Evolutionary conservation across 2,888 invertebrate genomes (phyloP).

Genomic region (Gasteruption jaculator): DNA sequence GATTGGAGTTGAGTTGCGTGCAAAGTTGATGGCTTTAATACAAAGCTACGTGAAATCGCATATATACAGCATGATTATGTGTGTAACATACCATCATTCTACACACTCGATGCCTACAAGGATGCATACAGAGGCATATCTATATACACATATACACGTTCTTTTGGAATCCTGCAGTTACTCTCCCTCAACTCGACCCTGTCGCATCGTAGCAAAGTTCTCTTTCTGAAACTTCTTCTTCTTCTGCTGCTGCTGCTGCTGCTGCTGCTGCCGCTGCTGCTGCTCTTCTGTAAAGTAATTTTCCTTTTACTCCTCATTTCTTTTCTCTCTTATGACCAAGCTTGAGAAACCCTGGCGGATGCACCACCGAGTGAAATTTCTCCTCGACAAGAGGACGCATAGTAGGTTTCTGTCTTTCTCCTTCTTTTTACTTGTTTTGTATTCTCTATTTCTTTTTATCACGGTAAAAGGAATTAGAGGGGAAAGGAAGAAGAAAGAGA

Average conservation of each 20-base stretch:
- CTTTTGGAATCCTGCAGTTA: slow-evolving; percentile 30
- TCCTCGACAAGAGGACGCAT: slow-evolving; percentile 1
- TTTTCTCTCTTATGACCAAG: not conserved
- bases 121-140: slow-evolving; percentile 1
- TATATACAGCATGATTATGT: too few relatives aligned
- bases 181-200: slow-evolving; percentile 29
- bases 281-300: too few relatives aligned
- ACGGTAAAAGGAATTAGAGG: slow-evolving; percentile 5
- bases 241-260: too few relatives aligned
- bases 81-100: too few relatives aligned
- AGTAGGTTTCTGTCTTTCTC: not conserved
- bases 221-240: slow-evolving; percentile 8
- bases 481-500: slow-evolving; percentile 18
- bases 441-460: too few relatives aligned
- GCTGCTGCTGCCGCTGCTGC: slow-evolving; percentile 16
- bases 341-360: slow-evolving; percentile 1
- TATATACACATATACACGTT: slow-evolving; percentile 31
- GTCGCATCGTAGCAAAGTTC: slow-evolving; percentile 26
- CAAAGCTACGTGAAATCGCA: too few relatives aligned
- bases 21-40: too few relatives aligned
- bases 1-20: slow-evolving; percentile 31
- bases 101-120: too few relatives aligned
- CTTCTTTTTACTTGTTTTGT: too few relatives aligned
- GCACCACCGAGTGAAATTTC: slow-evolving; percentile 8
- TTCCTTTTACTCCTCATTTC: slow-evolving; percentile 4